Evolutionary conservation across 2,113 vertebrate genomes (phyloP), one percentile per base, ranked within the genome.

Genomic region (Amphiprion percula): DNA sequence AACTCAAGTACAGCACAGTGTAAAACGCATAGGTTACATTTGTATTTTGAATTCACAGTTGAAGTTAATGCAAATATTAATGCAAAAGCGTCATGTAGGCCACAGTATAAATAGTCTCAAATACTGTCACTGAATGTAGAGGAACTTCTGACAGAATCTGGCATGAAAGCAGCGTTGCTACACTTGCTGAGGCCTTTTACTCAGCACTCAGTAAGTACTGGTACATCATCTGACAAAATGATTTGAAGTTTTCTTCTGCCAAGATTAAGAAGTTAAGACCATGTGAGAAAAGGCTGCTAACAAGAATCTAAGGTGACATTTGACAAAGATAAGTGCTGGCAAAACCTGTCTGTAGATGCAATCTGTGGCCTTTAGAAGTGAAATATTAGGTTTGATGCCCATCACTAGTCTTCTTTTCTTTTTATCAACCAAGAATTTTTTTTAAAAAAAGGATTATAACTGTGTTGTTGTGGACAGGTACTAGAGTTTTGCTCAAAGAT

Each of bases 261-360:
- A 19, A 62, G 74, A 83, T 82, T 73, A 65, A 75, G 56, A 71
- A 76, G 75, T 84, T 74, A 74, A 74, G 67, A 75, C 65, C 82
- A 75, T 58, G 21, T 70, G 59, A 84, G 46, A 68, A 50, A 74
- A 33, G 24, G 19, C 53, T 49, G 23, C 59, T 62, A 74, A 83
- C 41, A 12, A 72, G 19, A 87, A 84, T 87, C 75, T 76, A 44
- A 84, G 60, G 54, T 89, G 90, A 68, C 86, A 87, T 91, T 90
- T 91, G 62, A 86, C 54, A 73, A 80, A 86, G 83, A 91, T 87
- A 84, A 83, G 69, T 83, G 65, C 50, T 59, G 62, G 64, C 47
- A 77, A 85, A 85, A 89, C 50, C 50, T 75, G 56, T 74, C 67
- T 70, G 21, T 19, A 87, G 84, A 89, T 89, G 33, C 24, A 85